These are phyloP conservation scores for Heliconius charithonia DNA, from an alignment of 2,888 invertebrate species.

Conservation along the genomic window DNA sequence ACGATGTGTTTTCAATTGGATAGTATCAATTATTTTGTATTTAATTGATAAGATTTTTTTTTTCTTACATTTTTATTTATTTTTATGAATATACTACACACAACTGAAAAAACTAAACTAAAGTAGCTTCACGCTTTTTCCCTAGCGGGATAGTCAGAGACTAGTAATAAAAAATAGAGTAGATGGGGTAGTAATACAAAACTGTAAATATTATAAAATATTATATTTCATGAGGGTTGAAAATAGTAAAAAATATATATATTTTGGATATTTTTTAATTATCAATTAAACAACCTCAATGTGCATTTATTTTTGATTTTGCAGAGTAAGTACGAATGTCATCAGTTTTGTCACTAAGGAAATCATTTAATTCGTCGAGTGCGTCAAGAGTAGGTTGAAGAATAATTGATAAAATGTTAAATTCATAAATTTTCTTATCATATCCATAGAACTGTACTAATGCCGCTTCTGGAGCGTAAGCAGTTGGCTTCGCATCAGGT, in stretches of 20 bases:
- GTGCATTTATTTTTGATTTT: constrained; percentile 1
- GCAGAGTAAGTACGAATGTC: constrained; percentile 51
- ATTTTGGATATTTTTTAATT: neutral
- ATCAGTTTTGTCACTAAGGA: constrained; percentile 52
- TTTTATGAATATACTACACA: too few relatives aligned
- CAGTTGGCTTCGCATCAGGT: constrained; percentile 57
- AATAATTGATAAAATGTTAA: constrained; percentile 55
- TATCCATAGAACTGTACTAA: constrained; percentile 64
- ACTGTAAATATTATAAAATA: neutral
- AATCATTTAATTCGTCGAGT: constrained; percentile 48
- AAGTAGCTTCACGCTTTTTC: too few relatives aligned
- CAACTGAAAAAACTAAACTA: too few relatives aligned
- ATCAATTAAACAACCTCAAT: neutral
- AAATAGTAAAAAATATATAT: neutral
- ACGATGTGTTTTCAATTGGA: too few relatives aligned
- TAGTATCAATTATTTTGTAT: too few relatives aligned
- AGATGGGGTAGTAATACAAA: neutral
- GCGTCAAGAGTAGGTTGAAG: constrained; percentile 49
- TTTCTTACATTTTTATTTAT: too few relatives aligned
- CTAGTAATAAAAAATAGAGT: too few relatives aligned
- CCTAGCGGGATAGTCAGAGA: too few relatives aligned
- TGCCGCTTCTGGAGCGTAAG: constrained; percentile 61
- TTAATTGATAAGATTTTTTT: too few relatives aligned
- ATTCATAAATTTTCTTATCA: constrained; percentile 70
- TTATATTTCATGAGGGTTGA: neutral